Percentiles rank a stretch among this genome's conserved stretches.
These are phyloP conservation scores for Heliangelus exortis DNA, from an alignment of 2,797 vertebrate species.

Conservation along the genomic window DNA sequence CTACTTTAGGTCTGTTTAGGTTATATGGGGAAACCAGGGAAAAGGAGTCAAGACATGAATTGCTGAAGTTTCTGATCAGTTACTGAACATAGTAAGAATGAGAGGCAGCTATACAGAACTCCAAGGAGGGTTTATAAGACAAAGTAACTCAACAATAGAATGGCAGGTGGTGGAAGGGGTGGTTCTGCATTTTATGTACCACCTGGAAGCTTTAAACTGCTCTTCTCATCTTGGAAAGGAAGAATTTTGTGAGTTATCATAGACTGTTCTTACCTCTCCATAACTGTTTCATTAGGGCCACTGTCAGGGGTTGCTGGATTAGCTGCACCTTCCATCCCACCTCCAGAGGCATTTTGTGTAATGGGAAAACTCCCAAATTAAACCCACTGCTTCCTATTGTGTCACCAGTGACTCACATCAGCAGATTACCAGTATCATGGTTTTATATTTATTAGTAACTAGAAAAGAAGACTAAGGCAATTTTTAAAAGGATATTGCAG, in stretches of 20 bases:
- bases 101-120: background rate
- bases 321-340: background rate
- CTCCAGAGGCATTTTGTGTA: background rate
- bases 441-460: background rate
- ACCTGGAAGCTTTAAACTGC: background rate
- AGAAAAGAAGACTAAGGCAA: background rate
- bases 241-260: background rate
- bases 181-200: background rate
- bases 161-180: background rate
- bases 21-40: background rate
- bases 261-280: background rate
- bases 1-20: background rate
- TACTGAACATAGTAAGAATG: background rate
- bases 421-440: background rate
- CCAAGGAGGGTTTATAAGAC: background rate
- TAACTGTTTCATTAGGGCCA: background rate
- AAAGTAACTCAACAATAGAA: background rate
- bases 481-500: background rate
- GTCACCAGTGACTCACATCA: background rate
- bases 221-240: background rate
- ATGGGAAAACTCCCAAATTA: background rate
- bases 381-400: background rate
- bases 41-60: background rate
- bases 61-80: background rate
- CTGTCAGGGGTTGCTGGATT: background rate